Percentiles rank a stretch among this genome's conserved stretches.
phyloP scores from a whole-genome alignment of 2,113 vertebrate genomes.

The Notarius lentiginosus region DNA sequence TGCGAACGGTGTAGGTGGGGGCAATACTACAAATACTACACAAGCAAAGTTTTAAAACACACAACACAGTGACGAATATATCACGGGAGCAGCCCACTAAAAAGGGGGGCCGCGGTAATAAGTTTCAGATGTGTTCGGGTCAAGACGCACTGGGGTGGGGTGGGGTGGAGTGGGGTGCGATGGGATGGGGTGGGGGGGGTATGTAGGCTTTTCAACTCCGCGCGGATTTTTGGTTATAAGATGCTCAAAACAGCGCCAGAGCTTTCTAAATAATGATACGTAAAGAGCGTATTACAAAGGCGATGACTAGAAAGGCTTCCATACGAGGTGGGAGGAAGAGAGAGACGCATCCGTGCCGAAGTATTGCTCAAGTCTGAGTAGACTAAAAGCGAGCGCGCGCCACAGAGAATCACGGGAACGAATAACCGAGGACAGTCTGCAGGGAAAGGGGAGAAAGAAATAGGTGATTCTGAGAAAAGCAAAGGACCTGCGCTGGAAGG shows the following conservation, averaged over 20 bases:
- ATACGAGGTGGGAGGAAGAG: conserved; percentile 55
- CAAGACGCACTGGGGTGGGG: conserved; percentile 56
- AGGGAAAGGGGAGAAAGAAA: conserved; percentile 42
- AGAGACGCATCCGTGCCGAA: conserved; percentile 54
- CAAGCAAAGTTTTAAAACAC: conserved; percentile 52
- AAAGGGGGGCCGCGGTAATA: conserved; percentile 65
- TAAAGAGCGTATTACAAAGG: conserved; percentile 57
- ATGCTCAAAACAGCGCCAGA: conserved; percentile 65
- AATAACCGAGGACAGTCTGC: conserved; percentile 53
- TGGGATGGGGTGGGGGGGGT: conserved; percentile 63
- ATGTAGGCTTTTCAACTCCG: conserved; percentile 63
- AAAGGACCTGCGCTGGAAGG: conserved; percentile 49
- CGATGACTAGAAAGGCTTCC: conserved; percentile 54
- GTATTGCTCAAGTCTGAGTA: conserved; percentile 53
- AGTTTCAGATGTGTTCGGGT: conserved; percentile 77
- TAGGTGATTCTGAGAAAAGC: conserved; percentile 34
- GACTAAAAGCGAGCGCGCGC: conserved; percentile 53
- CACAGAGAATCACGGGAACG: conserved; percentile 54
- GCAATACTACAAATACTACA: conserved; percentile 53
- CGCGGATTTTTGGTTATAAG: conserved; percentile 72
- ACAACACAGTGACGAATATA: conserved; percentile 56
- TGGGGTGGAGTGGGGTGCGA: conserved; percentile 58
- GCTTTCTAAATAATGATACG: conserved; percentile 57
- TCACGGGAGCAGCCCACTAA: conserved; percentile 65
- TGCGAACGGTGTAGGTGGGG: conserved; percentile 54